Percentiles rank a stretch among this genome's conserved stretches.
phyloP scores from a whole-genome alignment of 37 sponge, comb jelly and placozoan genomes.

The Corticium candelabrum region DNA sequence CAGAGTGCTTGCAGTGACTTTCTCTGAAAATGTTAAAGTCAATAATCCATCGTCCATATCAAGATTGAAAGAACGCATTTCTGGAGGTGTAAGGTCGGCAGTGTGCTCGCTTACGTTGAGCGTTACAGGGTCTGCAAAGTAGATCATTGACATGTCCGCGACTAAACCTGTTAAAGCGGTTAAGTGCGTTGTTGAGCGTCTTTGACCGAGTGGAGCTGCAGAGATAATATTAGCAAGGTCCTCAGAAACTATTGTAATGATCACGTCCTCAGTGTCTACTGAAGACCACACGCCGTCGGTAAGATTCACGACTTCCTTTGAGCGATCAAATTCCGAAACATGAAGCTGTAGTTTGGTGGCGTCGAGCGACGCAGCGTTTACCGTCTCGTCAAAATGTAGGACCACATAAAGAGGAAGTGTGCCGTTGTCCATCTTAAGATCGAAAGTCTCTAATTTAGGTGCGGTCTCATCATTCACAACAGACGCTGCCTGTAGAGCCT shows the following conservation, averaged over 20 bases:
- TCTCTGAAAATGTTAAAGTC: constrained; percentile 12
- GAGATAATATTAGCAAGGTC: constrained; percentile 22
- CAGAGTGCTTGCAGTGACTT: constrained; percentile 5
- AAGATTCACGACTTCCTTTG: not conserved
- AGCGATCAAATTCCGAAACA: not conserved
- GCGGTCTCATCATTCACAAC: not conserved
- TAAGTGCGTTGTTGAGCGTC: constrained; percentile 23
- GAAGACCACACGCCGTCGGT: not conserved
- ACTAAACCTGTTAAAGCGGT: constrained; percentile 15
- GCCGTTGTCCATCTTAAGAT: constrained; percentile 5
- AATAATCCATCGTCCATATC: constrained; percentile 13
- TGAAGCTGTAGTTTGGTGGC: constrained; percentile 37
- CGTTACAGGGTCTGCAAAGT: constrained; percentile 23
- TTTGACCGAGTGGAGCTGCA: constrained; percentile 63
- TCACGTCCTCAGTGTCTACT: not conserved
- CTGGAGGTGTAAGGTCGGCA: constrained; percentile 12
- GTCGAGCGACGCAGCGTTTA: constrained; percentile 31
- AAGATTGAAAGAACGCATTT: constrained; percentile 9
- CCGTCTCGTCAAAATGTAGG: constrained; percentile 21
- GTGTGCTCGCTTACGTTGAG: constrained; percentile 13
- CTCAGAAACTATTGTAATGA: not conserved
- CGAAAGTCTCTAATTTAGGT: not conserved
- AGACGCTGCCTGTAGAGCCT: constrained; percentile 21
- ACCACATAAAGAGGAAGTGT: not conserved
- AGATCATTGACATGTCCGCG: constrained; percentile 57